phyloP scores from a whole-genome alignment of 2,888 invertebrate species.

The Polymixis lichenea region DNA sequence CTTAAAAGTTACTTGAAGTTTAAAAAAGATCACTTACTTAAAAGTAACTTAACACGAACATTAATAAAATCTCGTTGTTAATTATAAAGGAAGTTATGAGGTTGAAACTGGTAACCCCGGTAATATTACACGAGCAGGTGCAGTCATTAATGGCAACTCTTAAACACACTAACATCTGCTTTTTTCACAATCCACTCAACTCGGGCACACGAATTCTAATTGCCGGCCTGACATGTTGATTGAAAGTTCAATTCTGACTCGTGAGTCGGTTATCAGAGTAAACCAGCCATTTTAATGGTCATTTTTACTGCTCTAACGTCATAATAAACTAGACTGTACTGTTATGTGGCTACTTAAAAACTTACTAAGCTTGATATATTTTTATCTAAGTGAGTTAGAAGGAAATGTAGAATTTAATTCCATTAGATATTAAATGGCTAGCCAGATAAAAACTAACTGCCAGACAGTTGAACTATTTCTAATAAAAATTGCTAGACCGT shows the following conservation, averaged over 20 bases:
- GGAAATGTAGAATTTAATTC: slow-evolving; percentile 40
- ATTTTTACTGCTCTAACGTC: slow-evolving; percentile 70
- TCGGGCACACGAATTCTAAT: slow-evolving; percentile 82
- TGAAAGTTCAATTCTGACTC: slow-evolving; percentile 75
- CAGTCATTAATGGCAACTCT: slow-evolving; percentile 82
- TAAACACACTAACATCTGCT: slow-evolving; percentile 86
- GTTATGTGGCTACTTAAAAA: slow-evolving; percentile 50
- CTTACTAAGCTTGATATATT: slow-evolving; percentile 27
- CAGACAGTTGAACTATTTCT: slow-evolving; percentile 42
- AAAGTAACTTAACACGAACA: slow-evolving; percentile 24
- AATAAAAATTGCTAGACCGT: slow-evolving; percentile 39
- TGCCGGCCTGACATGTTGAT: slow-evolving; percentile 78
- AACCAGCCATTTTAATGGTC: slow-evolving; percentile 70
- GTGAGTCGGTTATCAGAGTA: slow-evolving; percentile 64
- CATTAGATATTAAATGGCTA: slow-evolving; percentile 40
- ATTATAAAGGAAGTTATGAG: slow-evolving; percentile 57
- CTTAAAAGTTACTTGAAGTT: not conserved
- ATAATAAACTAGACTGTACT: slow-evolving; percentile 61
- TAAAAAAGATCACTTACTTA: slow-evolving; percentile 12
- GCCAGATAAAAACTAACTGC: slow-evolving; percentile 31
- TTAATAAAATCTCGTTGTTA: slow-evolving; percentile 46
- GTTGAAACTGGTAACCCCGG: slow-evolving; percentile 71
- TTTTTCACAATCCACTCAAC: slow-evolving; percentile 84
- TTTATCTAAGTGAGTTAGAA: slow-evolving; percentile 17
- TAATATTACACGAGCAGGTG: slow-evolving; percentile 83